Base-by-base conservation (phyloP, 1,140 invertebrate genomes). In the Tenebrio molitor region DNA sequence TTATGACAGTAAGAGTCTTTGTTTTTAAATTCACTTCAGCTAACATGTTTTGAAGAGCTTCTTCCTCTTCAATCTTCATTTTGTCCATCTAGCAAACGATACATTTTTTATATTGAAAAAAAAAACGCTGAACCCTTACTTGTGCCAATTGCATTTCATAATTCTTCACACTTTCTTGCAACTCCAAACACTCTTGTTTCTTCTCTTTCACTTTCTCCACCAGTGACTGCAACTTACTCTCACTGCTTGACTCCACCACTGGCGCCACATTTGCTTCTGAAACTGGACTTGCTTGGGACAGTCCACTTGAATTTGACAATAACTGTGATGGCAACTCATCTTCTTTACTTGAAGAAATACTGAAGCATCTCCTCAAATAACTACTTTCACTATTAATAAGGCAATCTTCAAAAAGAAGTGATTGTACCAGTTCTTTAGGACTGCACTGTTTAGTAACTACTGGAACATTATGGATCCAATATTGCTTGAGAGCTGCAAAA, bases 1-100 rank as follows among this genome's bases (percentile, higher is more conserved):
- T 91, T 17, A 83, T 79, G 12, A 93, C 81, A 75, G 89, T 88
- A 10, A 89, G 84, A 0, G 90, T 89, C 79, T 87, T 87, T 66
- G 87, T 86, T 80, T 89, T 89, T 12, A 88, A 87, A 33, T 85
- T 86, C 36, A 83, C 82, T 70, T 86, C 81, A 33, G 86, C 81
- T 71, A 87, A 80, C 5, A 78, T 78, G 17, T 82, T 71, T 73
- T 84, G 83, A 8, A 88, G 75, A 14, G 80, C 73, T 66, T 83
- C 79, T 46, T 86, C 78, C 77, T 88, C 84, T 21, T 81, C 82
- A 65, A 84, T 77, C 74, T 75, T 80, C 44, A 77, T 73, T 69
- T 78, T 72, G 63, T 69, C 62, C 21, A 81, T 15, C 81, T 83
- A 41, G 3, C 25, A 29, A 29, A 29, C 8, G 8, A 29, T 4